Conservation (phyloP, 2,888 invertebrate species). For the Cryptocephalus primarius region DNA sequence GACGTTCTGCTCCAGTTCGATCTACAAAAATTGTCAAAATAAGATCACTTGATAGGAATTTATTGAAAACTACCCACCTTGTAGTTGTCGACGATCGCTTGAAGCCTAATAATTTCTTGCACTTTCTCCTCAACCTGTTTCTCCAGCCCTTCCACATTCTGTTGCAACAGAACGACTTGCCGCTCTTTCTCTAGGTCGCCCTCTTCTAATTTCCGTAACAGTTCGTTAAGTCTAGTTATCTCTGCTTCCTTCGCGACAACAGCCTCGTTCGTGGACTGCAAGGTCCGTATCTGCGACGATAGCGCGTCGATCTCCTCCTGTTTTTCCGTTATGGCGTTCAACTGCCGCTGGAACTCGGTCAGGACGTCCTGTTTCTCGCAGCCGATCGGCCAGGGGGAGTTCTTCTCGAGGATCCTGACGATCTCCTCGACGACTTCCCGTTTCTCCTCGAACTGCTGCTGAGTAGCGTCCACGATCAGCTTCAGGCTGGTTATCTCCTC, state of each 20-base stretch:
- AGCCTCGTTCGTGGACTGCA: slow-evolving; percentile 3
- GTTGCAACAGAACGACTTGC: neutral
- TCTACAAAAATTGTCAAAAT: too few species aligned
- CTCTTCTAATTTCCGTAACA: neutral
- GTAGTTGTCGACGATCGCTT: slow-evolving; percentile 7
- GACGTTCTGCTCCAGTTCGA: neutral
- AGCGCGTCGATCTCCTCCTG: slow-evolving; percentile 13
- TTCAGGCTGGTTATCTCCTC: slow-evolving; percentile 16
- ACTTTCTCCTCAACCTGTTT: slow-evolving; percentile 13
- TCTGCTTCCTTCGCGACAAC: slow-evolving; percentile 3
- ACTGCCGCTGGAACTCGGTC: slow-evolving; percentile 19
- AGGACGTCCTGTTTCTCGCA: slow-evolving; percentile 19
- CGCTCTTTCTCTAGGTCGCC: neutral
- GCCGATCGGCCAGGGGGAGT: slow-evolving; percentile 15
- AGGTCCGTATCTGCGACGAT: slow-evolving; percentile 4
- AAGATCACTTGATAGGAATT: too few species aligned
- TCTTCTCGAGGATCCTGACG: slow-evolving; percentile 19
- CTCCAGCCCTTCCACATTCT: slow-evolving; percentile 5
- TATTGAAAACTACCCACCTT: slow-evolving; percentile 4
- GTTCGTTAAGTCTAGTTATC: slow-evolving; percentile 2
- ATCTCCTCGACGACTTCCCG: slow-evolving; percentile 22
- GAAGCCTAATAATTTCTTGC: slow-evolving; percentile 9
- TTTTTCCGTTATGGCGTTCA: slow-evolving; percentile 6
- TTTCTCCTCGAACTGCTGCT: slow-evolving; percentile 23
- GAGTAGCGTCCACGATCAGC: slow-evolving; percentile 20